Evolutionary conservation across 1,140 invertebrate species (phyloP).

Genomic region (Listronotus bonariensis): DNA sequence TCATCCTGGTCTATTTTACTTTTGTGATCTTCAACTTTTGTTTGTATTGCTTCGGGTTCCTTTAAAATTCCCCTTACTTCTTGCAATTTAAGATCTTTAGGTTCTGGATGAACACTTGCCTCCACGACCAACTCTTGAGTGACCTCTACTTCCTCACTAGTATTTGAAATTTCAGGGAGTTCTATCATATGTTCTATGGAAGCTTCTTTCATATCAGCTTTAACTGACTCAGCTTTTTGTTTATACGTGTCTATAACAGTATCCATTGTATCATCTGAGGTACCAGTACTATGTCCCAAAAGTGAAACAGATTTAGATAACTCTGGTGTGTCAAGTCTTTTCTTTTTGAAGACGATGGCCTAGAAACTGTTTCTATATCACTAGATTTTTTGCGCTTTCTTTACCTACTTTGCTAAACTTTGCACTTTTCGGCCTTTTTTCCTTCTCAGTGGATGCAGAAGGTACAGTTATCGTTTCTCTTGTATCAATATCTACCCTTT

Average conservation of each 20-base stretch:
- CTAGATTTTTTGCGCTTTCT: slow-evolving; percentile 14
- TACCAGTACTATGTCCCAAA: slow-evolving; percentile 35
- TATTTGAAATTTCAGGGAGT: slow-evolving; percentile 38
- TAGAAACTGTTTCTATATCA: not conserved
- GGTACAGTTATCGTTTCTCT: slow-evolving; percentile 17
- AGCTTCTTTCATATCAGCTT: slow-evolving; percentile 17
- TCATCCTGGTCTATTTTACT: slow-evolving; percentile 42
- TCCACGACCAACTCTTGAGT: slow-evolving; percentile 36
- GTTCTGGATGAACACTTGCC: slow-evolving; percentile 42
- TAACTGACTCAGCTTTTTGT: slow-evolving; percentile 22
- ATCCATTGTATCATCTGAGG: slow-evolving; percentile 36
- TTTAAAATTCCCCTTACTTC: slow-evolving; percentile 15
- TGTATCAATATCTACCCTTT: slow-evolving; percentile 19
- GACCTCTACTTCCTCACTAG: slow-evolving; percentile 45
- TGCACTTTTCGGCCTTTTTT: slow-evolving; percentile 45
- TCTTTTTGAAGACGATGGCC: not conserved
- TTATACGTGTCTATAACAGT: slow-evolving; percentile 36
- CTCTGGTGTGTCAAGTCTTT: slow-evolving; percentile 3
- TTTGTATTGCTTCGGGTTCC: not conserved
- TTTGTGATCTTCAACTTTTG: slow-evolving; percentile 30
- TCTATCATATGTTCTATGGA: not conserved
- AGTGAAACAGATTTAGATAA: slow-evolving; percentile 1
- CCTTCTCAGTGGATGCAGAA: slow-evolving; percentile 37
- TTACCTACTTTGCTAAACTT: slow-evolving; percentile 41
- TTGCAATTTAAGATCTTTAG: slow-evolving; percentile 28